Evolutionary conservation across 1,140 invertebrate genomes (phyloP), one percentile per base, ranked within the genome.

Genomic region (Drosophila baimaii): DNA sequence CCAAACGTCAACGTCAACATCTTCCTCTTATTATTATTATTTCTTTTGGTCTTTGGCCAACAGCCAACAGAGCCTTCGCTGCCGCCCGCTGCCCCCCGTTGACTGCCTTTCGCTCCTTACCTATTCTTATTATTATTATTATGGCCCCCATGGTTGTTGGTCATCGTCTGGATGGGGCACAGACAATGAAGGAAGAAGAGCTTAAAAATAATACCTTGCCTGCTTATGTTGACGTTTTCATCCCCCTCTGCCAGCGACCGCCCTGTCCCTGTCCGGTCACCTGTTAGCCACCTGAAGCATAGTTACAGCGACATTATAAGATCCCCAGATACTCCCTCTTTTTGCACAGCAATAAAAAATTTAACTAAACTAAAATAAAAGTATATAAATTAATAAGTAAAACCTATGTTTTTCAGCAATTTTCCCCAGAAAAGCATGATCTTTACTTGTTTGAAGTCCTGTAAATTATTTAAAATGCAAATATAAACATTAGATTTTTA

Each of bases 141-240:
- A 33, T 35, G 51, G 31, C 31, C 37, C 31, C 65, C 64, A 33
- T 55, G 66, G 66, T 44, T 25, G 65, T 27, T 71, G 43, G 69
- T 74, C 70, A 64, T 68, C 46, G 62, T 78, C 78, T 86, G 78
- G 79, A 75, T 39, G 79, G 77, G 84, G n/a, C n/a, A n/a, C 73
- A 88, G 83, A 88, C 83, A 88, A 83, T 83, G 84, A 79, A 83
- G 83, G 83, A 86, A 88, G 83, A 88, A 88, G 83, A 88, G 83
- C 84, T 88, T 88, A 89, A 83, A 89, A 89, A 88, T 88, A 88
- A 89, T 89, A 88, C 83, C 80, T 79, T 89, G 83, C 68, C 77
- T 88, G 79, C 83, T 88, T 88, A 89, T 89, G 80, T 89, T 83
- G 77, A 78, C 83, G 76, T 70, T 86, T 77, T 73, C 47, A 35